Evolutionary conservation across 2,888 invertebrate genomes (phyloP), one percentile per base, ranked within the genome.

Genomic region (Troides helena): DNA sequence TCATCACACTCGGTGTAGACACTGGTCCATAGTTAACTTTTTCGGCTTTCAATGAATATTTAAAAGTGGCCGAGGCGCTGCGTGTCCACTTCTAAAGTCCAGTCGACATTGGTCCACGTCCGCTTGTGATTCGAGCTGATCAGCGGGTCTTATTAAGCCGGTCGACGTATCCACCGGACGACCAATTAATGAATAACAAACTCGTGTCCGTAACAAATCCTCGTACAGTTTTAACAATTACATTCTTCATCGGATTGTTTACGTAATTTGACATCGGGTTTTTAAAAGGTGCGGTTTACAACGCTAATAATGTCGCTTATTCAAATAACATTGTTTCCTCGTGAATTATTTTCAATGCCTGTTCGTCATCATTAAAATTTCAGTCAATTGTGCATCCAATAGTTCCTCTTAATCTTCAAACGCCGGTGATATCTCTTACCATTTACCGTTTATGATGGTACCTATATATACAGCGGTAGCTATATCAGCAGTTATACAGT

Each of bases 171-270:
- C 76, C 83, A 78, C 85, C 85, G 85, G 82, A 85, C 82, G 88
- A 89, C 86, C 90, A 90, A 91, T 91, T 91, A 90, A 83, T 80
- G 84, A 83, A 85, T 87, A 90, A 89, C 89, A 88, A 90, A 90
- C 88, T 88, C 84, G 84, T 76, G 79, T 81, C 87, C 89, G 87
- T 89, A 85, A 85, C 90, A 79, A 91, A 91, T 89, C 81, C 85
- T 91, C 91, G 86, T 90, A 91, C 90, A 91, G 90, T 90, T 90
- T 89, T 88, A 91, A 91, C 90, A 89, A 90, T 91, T 91, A 85
- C 81, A 85, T 81, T 86, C 86, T 88, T 53, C 53, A 53, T 53
- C 76, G 80, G 85, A 86, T 70, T 85, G 84, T 83, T 78, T 76
- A 78, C 82, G 83, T 89, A 89, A 89, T 89, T 90, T 88, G 87